A percentile compares a stretch with the other conserved stretches of the same genome.
Evolutionary conservation across 2,888 invertebrate genomes (phyloP).

Genomic region (Frankliniella fusca): DNA sequence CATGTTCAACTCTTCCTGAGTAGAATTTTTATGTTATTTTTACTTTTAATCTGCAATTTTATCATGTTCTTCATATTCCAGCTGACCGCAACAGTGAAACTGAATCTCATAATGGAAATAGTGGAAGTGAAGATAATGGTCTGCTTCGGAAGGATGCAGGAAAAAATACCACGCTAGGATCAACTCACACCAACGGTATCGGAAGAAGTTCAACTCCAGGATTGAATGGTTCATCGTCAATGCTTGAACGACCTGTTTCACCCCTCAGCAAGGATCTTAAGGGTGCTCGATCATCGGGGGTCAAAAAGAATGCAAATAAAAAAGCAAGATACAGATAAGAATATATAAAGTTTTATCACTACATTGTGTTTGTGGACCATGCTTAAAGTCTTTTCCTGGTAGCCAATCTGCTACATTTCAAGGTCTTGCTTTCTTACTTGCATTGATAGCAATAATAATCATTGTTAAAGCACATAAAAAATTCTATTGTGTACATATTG

Average conservation of each 20-base stretch:
- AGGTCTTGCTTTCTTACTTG: too few species aligned
- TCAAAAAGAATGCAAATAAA: slow-evolving; percentile 74
- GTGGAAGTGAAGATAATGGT: slow-evolving; percentile 52
- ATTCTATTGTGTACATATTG: too few species aligned
- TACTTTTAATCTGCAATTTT: slow-evolving; percentile 33
- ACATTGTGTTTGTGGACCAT: slow-evolving; percentile 21
- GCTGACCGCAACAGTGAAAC: slow-evolving; percentile 83
- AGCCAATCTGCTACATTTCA: too few species aligned
- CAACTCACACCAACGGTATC: slow-evolving; percentile 46
- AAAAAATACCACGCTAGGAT: slow-evolving; percentile 39
- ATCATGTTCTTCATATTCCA: slow-evolving; percentile 45
- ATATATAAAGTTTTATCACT: slow-evolving; percentile 32
- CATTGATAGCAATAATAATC: too few species aligned
- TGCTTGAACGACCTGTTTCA: slow-evolving; percentile 35
- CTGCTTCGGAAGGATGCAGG: slow-evolving; percentile 39
- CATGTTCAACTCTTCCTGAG: slow-evolving; percentile 37
- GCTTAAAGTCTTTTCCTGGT: too few species aligned
- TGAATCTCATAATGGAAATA: slow-evolving; percentile 70
- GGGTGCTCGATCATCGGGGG: slow-evolving; percentile 51
- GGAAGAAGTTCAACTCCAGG: slow-evolving; percentile 39
- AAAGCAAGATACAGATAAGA: slow-evolving; percentile 75
- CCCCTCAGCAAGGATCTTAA: slow-evolving; percentile 50
- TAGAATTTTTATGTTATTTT: slow-evolving; percentile 32
- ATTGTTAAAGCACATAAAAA: too few species aligned
- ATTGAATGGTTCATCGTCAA: slow-evolving; percentile 39